Evolutionary conservation across 1,140 invertebrate genomes (phyloP), one percentile per base, ranked within the genome.

Genomic region (Calliopsis andreniformis): DNA sequence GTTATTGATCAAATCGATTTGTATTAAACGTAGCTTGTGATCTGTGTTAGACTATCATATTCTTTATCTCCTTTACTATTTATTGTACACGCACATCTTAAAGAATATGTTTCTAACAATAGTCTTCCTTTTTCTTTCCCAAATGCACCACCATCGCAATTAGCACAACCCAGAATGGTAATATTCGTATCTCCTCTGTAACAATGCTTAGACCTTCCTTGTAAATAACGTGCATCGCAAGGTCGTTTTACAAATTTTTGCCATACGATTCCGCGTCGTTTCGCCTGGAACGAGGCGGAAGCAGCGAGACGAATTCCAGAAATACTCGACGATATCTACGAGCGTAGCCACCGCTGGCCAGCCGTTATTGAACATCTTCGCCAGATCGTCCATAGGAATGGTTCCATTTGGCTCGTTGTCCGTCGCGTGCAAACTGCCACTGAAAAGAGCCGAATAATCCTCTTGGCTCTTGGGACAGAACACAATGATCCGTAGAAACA

Each of bases 301-400:
- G n/a, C 39, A 23, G 35, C 12, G 35, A 55, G 55, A 73, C 70
- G 49, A 64, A 66, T 63, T 66, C 47, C n/a, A 51, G 18, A 39
- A 39, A 42, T 53, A 53, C 43, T 25, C 35, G 3, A 25, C n/a
- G 28, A 35, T 71, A 51, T 42, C 28, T 42, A 47, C 47, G 23
- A 39, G 20, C 51, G 25, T 35, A 39, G 28, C 20, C 14, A 42
- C 45, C 23, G 3, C 56, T 39, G 43, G 25, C 20, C 56, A 49
- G 72, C 63, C 72, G 77, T 25, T 76, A 82, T 73, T 70, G 83
- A 79, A 73, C 79, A 70, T 81, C 53, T 79, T 62, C 76, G 70
- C 62, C 81, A 81, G 81, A 85, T 85, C 80, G 80, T 70, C 70
- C 73, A 67, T 83, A 35, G 76, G 69, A 81, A 79, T 78, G 76